A percentile compares a stretch with the other conserved stretches of the same genome.
Conservation (phyloP, 2,113 vertebrate genomes). For the Nansenia antarctica region DNA sequence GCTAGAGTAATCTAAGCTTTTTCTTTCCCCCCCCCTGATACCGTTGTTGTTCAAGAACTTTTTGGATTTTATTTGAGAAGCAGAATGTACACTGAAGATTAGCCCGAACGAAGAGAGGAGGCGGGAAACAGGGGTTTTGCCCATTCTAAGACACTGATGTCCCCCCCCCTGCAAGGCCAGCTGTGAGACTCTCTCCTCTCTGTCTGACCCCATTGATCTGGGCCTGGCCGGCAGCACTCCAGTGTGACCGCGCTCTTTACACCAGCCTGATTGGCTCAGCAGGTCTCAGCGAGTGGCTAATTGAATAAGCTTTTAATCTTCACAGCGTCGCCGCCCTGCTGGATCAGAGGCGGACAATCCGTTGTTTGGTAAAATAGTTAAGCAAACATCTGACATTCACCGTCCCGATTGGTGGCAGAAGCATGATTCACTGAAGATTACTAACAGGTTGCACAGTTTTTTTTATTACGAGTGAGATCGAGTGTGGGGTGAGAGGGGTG, state of each 20-base stretch:
- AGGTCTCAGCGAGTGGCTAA: conserved; percentile 38
- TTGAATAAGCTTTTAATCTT: conserved; percentile 59
- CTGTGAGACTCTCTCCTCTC: conserved; percentile 14
- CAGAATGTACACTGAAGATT: conserved; percentile 21
- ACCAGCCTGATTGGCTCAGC: conserved; percentile 47
- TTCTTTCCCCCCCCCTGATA: conserved; percentile 23
- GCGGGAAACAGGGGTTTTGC: not conserved
- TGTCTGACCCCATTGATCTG: conserved; percentile 27
- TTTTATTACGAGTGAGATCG: no score
- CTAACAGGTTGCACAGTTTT: not conserved
- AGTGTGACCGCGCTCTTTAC: conserved; percentile 30
- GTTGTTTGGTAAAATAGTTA: not conserved
- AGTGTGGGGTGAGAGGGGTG: not conserved
- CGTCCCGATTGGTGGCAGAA: not conserved
- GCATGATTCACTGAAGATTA: not conserved
- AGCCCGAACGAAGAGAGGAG: not conserved
- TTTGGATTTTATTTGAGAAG: conserved; percentile 28
- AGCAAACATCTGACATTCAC: not conserved
- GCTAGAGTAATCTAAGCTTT: conserved; percentile 46
- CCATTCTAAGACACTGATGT: conserved; percentile 11
- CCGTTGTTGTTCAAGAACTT: conserved; percentile 13
- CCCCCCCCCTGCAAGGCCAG: not conserved
- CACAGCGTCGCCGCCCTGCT: conserved; percentile 12
- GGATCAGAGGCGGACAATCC: conserved; percentile 17
- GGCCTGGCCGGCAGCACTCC: conserved; percentile 23